Percentiles rank a stretch among this genome's conserved stretches.
These are phyloP conservation scores for Odontomyia ornata DNA, from an alignment of 2,888 invertebrate genomes.

Conservation along the genomic window DNA sequence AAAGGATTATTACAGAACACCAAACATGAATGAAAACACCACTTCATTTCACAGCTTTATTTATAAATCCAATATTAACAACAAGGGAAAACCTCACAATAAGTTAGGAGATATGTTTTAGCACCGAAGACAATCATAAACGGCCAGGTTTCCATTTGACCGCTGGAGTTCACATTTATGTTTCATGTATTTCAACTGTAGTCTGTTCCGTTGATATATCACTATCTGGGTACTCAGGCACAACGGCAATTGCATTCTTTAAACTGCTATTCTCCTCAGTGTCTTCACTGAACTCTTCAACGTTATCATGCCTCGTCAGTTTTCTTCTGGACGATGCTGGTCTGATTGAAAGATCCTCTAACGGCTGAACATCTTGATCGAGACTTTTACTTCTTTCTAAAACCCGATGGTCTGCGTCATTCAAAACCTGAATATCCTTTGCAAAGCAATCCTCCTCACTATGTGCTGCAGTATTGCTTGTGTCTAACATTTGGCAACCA, in stretches of 20 bases:
- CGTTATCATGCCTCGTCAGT: constrained; percentile 25
- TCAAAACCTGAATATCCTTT: background rate
- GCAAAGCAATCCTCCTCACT: background rate
- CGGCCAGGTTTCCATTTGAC: background rate
- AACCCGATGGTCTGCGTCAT: background rate
- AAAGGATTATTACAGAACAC: too few relatives aligned
- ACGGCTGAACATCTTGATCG: constrained; percentile 22
- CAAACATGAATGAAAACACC: background rate
- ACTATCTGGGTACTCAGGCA: background rate
- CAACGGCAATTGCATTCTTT: background rate
- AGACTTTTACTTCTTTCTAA: constrained; percentile 43
- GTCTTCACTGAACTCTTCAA: constrained; percentile 36
- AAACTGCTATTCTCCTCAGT: background rate
- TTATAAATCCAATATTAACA: background rate
- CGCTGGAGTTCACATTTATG: background rate
- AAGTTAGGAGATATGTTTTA: constrained; percentile 25
- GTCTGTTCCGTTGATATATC: constrained; percentile 8
- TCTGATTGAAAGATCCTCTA: background rate
- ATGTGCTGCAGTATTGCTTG: background rate
- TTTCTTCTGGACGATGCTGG: background rate
- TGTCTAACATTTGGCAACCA: background rate
- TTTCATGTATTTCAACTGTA: constrained; percentile 34
- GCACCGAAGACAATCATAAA: constrained; percentile 12
- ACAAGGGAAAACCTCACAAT: background rate
- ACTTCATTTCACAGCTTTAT: background rate